A percentile compares a stretch with the other conserved stretches of the same genome.
Evolutionary conservation across 2,797 vertebrate species (phyloP).

Genomic region (Avahi laniger): DNA sequence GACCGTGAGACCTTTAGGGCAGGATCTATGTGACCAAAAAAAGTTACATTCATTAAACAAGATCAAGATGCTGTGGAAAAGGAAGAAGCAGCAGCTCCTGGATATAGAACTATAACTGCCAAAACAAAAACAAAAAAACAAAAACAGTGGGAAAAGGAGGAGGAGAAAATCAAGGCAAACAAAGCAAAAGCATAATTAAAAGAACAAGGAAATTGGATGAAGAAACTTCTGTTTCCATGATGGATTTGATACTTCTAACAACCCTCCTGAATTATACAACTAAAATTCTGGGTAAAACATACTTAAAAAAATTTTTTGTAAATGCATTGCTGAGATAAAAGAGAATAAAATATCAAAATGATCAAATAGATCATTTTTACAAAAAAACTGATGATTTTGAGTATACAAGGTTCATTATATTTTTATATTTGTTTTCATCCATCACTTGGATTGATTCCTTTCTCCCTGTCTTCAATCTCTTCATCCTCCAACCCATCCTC

Average conservation of each 20-base stretch:
- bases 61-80: not conserved
- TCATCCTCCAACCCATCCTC: not conserved
- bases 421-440: not conserved
- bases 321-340: not conserved
- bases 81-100: not conserved
- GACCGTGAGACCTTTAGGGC: not conserved
- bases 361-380: not conserved
- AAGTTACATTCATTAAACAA: not conserved
- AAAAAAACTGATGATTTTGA: not conserved
- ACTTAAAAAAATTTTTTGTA: not conserved
- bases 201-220: fast-evolving
- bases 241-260: not conserved
- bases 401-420: not conserved
- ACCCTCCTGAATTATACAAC: not conserved
- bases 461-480: not conserved
- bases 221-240: not conserved
- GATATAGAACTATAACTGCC: not conserved
- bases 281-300: not conserved
- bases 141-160: not conserved
- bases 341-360: not conserved
- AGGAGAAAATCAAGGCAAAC: not conserved
- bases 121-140: not conserved
- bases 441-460: not conserved
- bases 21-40: not conserved
- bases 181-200: not conserved